A percentile compares a stretch with the other conserved stretches of the same genome.
These are phyloP conservation scores for Gallinago nigripennis DNA, from an alignment of 2,797 vertebrate genomes.

Conservation along the genomic window DNA sequence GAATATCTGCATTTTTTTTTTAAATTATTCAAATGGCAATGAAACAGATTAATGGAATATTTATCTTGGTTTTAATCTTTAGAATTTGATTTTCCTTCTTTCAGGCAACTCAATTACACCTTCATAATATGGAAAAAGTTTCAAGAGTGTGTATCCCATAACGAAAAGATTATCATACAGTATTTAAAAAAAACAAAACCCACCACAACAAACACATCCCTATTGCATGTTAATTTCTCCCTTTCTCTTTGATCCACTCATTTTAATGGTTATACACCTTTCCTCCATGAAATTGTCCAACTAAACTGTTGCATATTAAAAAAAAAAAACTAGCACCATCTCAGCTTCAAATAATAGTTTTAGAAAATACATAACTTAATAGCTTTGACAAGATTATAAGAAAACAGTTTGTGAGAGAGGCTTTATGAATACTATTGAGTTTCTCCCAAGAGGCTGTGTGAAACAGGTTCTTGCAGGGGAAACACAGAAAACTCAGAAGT, in stretches of 20 bases:
- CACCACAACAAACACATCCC: neutral
- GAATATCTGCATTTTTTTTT: neutral
- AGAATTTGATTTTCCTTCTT: neutral
- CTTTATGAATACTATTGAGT: neutral
- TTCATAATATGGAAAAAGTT: neutral
- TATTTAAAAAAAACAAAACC: neutral
- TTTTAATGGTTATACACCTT: neutral
- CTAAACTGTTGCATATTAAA: neutral
- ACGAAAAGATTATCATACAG: neutral
- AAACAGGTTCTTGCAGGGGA: neutral
- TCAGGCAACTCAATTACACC: neutral
- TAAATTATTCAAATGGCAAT: neutral
- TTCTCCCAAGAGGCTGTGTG: neutral
- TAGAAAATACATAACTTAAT: neutral
- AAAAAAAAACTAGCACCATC: neutral
- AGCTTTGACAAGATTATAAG: neutral
- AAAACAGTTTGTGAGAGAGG: neutral
- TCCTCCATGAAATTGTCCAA: neutral
- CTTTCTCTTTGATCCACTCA: neutral
- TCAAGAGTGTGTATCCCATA: neutral
- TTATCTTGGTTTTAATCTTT: neutral
- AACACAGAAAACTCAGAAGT: neutral
- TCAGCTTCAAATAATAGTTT: neutral
- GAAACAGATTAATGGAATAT: neutral
- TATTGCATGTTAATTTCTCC: neutral